A percentile compares a stretch with the other conserved stretches of the same genome.
Conservation (phyloP, 2,113 vertebrate species). For the Cynopterus brachyotis region DNA sequence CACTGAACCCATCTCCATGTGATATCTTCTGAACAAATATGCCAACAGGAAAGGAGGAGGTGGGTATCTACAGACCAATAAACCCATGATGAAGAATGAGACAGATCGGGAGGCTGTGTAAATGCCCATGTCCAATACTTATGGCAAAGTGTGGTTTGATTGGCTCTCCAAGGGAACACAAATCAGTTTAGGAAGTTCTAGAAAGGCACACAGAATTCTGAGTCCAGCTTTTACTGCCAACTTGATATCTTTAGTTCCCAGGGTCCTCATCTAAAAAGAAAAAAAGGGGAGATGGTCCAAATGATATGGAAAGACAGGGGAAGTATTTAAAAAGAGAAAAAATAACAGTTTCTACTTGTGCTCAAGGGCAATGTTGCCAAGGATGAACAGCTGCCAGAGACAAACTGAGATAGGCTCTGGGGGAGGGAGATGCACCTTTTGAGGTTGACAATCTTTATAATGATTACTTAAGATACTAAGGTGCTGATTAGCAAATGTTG, state of each 20-base stretch:
- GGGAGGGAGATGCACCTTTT: not conserved
- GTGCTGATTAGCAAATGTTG: not conserved
- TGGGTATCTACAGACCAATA: not conserved
- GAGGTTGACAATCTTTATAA: not conserved
- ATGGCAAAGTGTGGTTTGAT: not conserved
- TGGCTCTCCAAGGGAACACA: not conserved
- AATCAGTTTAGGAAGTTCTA: not conserved
- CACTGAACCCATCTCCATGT: not conserved
- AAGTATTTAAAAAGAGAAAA: not conserved
- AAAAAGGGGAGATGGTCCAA: not conserved
- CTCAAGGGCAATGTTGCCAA: not conserved
- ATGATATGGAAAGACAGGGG: not conserved
- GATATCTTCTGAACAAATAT: constrained; percentile 29
- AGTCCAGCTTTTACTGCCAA: not conserved
- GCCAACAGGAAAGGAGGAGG: constrained; percentile 16
- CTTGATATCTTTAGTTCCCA: not conserved
- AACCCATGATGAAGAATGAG: not conserved
- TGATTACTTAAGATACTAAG: not conserved
- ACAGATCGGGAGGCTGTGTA: not conserved
- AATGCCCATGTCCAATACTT: not conserved
- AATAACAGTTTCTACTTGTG: not conserved
- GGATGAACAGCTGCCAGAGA: not conserved
- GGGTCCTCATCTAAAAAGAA: not conserved
- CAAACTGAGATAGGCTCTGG: not conserved
- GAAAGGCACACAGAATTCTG: constrained; percentile 13